These are phyloP conservation scores for Tiliqua scincoides DNA, from an alignment of 2,113 vertebrate species.

Conservation along the genomic window DNA sequence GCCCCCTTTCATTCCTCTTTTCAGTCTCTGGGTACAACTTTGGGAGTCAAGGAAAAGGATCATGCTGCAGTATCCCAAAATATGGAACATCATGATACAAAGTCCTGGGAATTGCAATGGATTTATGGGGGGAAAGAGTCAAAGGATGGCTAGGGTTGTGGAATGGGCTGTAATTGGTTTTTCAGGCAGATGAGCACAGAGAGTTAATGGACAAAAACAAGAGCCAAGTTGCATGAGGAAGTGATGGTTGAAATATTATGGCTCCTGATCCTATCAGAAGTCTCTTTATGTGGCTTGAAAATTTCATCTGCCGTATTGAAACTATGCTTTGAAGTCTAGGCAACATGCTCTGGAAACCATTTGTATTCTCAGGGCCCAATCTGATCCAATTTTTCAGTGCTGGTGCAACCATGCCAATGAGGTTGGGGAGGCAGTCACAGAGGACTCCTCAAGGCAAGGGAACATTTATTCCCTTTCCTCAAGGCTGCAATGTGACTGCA, in stretches of 20 bases:
- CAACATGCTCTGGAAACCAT: constrained; percentile 8
- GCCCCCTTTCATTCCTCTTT: background rate
- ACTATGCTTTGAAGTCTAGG: background rate
- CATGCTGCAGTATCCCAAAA: background rate
- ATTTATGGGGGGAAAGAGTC: background rate
- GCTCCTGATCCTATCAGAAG: background rate
- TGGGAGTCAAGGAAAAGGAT: background rate
- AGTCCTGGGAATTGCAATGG: background rate
- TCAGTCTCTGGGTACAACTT: too few relatives aligned
- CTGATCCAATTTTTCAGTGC: too few relatives aligned
- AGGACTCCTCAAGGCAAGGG: too few relatives aligned
- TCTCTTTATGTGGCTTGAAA: background rate
- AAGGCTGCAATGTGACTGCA: too few relatives aligned
- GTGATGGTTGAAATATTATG: background rate
- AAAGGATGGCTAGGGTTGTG: background rate
- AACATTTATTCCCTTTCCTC: too few relatives aligned
- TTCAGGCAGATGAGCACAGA: background rate
- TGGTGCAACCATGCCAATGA: too few relatives aligned
- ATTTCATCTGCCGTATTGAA: rapidly evolving
- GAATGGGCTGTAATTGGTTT: background rate
- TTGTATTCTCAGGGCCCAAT: too few relatives aligned
- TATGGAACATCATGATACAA: too few relatives aligned
- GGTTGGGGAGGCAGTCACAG: too few relatives aligned
- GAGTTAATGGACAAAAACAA: background rate
- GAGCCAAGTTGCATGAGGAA: background rate